Base-by-base conservation (phyloP, 2,113 vertebrate species). In the Arvicanthis niloticus region DNA sequence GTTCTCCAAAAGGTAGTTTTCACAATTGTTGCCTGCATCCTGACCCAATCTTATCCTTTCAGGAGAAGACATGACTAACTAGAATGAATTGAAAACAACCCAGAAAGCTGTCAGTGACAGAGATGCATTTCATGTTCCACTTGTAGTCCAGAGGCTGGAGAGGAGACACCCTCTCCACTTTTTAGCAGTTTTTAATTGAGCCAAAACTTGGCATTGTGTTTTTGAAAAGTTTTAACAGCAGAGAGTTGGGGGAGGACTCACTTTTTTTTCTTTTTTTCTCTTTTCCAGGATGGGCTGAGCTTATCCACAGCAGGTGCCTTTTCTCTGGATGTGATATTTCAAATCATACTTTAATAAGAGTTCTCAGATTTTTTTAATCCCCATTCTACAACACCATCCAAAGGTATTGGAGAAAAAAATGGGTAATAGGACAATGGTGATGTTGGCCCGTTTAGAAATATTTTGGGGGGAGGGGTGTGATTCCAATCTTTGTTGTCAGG, bases 41-140 rank as follows among this genome's bases (percentile, higher is more conserved):
- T 97, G 60, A 92, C 51, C 91, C 91, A 97, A 97, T 98, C 70
- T 56, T 97, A 15, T 76, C 87, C 85, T 97, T 97, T 81, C 81
- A 95, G 85, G 86, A 95, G 94, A 98, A 98, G 97, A 98, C 89
- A 96, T 97, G 96, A 97, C 91, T 98, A 98, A 98, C 98, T 96
- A 97, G 89, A 96, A 40, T 96, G 96, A 97, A 97, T 98, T 98
- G 97, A 97, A 94, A 98, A 98, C 97, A 95, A 93, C 88, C 88
- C 88, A 97, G 97, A 97, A 98, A 98, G 68, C 97, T 98, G 96
- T 97, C 97, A 97, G 97, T 96, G 98, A 98, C 97, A 97, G 96
- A 98, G 97, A 97, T 21, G 60, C 70, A 73, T 97, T 94, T 62
- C 84, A 97, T 56, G 56, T 1, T 2, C 87, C 91, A 98, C 89